A percentile compares a stretch with the other conserved stretches of the same genome.
Evolutionary conservation across 2,888 invertebrate species (phyloP).

Genomic region (Abrostola triplasia): DNA sequence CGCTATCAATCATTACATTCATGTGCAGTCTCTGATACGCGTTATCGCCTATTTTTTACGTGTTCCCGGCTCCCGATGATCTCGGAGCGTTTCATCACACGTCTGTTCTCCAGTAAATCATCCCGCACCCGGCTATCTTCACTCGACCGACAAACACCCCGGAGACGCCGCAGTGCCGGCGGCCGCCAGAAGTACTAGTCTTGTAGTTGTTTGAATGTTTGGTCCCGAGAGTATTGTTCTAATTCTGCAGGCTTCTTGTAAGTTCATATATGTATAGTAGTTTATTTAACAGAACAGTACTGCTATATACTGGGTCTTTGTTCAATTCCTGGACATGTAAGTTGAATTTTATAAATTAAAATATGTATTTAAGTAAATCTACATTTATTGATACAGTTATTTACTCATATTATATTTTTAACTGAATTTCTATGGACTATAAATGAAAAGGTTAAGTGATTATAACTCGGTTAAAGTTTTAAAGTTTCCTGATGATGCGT

Average conservation of each 20-base stretch:
- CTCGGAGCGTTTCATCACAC: slow-evolving; percentile 53
- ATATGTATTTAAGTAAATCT: too few species aligned
- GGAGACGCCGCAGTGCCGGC: slow-evolving; percentile 24
- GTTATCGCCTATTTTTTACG: slow-evolving; percentile 53
- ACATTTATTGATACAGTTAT: too few species aligned
- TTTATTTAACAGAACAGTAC: neutral
- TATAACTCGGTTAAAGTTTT: too few species aligned
- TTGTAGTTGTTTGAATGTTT: neutral
- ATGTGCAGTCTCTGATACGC: slow-evolving; percentile 39
- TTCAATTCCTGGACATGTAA: too few species aligned
- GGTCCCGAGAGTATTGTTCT: neutral
- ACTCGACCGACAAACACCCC: slow-evolving; percentile 54
- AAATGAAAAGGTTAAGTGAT: too few species aligned
- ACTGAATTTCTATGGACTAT: too few species aligned
- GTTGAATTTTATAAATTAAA: too few species aligned
- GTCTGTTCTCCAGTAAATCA: slow-evolving; percentile 58
- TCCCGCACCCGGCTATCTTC: slow-evolving; percentile 56
- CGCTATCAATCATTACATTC: slow-evolving; percentile 47
- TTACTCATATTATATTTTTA: too few species aligned
- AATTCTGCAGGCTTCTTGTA: neutral
- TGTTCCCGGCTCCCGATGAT: slow-evolving; percentile 42
- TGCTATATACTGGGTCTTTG: too few species aligned
- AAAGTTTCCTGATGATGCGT: too few species aligned
- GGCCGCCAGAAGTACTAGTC: slow-evolving; percentile 23
- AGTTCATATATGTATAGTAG: neutral